Evolutionary conservation across 1,140 invertebrate genomes (phyloP), one percentile per base, ranked within the genome.

Genomic region (Latrodectus geometricus): DNA sequence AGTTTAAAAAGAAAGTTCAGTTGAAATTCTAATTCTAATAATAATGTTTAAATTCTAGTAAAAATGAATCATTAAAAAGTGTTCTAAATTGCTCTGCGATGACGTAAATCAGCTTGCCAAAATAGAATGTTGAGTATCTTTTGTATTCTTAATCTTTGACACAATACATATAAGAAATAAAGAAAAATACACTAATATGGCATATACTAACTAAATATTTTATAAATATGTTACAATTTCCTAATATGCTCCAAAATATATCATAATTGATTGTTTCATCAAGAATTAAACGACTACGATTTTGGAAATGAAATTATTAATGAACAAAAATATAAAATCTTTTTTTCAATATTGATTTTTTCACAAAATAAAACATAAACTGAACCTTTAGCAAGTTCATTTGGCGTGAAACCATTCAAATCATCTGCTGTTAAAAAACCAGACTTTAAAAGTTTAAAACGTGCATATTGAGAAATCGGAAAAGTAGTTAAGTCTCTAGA

Each of bases 341-440:
- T 11, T 14, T 21, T 20, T 15, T 17, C 17, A 49, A 9, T 14
- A 17, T 49, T 21, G 3, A 17, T 23, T n/a, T 69, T 48, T 48
- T 17, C n/a, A 70, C 50, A 69, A 80, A 20, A 49, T 69, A 49
- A 49, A 54, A 50, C 2, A 20, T 0, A 50, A 7, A 35, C 9
- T 65, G n/a, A 69, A 85, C 82, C 82, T 35, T 17, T 77, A 14
- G 73, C 56, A 56, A 85, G 82, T 48, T 85, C 82, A 21, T 52
- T 68, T 7, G 82, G 82, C 54, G 21, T 76, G 35, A 85, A 76
- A 35, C 66, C 61, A 50, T 20, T 66, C 11, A 85, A 85, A 65
- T 86, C 85, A 49, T 86, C 85, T 23, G 52, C 56, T 61, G 69
- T 86, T 48, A 54, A n/a, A 23, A 79, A 86, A 8, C 85, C 85